Base-by-base conservation (phyloP, 35 echinoderm and acorn worm genomes). In the Ophiothrix spiculata region DNA sequence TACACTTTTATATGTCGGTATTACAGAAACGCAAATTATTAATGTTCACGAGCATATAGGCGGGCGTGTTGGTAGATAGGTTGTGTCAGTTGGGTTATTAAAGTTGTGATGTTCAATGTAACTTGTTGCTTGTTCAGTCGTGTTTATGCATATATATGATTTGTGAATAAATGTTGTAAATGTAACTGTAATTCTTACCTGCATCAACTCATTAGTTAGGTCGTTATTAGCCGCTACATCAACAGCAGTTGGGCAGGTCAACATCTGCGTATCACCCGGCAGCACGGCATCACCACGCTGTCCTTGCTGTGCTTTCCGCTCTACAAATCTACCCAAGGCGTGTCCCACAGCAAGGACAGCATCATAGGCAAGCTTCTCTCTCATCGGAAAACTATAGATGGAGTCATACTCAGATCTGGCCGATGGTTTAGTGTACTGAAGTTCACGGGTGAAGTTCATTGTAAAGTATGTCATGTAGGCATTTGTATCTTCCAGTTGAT, bases 381-480 rank as follows among this genome's bases (percentile, higher is more conserved):
- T 45, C 33, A 79, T 46, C 2, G 32, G 34, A 33, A 49, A 87
- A 28, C 54, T 46, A 25, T 69, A 69, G 25, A 69, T 69, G 49
- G 56, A 79, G 75, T 46, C 77, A 6, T 79, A 76, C 0, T 38
- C 32, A 1, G 76, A 60, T 6, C 38, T 46, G 40, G 33, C 39
- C 29, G 86, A 79, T 41, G 93, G 93, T 0, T 87, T 40, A 37
- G 89, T 83, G 40, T 94, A 81, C 64, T 94, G 88, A 11, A 76
- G 78, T 23, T 94, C 93, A 32, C 88, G 83, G 2, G 93, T 94
- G 81, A 87, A 94, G 84, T 94, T 94, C 88, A 94, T 87, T 39
- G 56, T 79, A 69, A 94, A 94, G 39, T 86, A 79, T 2, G 93
- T 94, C 39, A 94, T 87, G 86, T 94, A 94, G 31, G 88, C 93